Evolutionary conservation across 2,797 vertebrate species (phyloP).

Genomic region (Masticophis lateralis): DNA sequence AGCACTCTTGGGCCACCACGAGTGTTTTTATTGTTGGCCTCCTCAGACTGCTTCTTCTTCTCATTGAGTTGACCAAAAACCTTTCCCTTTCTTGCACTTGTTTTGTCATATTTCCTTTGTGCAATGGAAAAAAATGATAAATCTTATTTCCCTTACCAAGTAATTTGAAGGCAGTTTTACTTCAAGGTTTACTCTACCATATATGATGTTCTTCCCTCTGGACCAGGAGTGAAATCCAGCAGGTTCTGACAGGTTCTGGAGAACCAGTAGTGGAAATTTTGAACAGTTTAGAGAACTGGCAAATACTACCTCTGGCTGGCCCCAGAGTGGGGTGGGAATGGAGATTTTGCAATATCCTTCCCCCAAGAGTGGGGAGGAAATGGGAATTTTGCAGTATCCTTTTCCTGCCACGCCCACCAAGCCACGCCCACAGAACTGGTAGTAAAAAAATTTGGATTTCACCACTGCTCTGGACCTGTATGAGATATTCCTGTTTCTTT

Average conservation of each 20-base stretch:
- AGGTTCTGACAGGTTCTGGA: too few species aligned
- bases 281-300: too few species aligned
- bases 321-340: too few species aligned
- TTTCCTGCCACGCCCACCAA: too few species aligned
- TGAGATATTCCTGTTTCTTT: background rate
- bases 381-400: too few species aligned
- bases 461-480: background rate
- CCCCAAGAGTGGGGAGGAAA: too few species aligned
- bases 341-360: too few species aligned
- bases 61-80: background rate
- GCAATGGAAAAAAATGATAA: background rate
- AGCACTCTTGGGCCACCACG: background rate
- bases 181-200: background rate
- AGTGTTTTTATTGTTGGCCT: background rate
- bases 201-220: background rate
- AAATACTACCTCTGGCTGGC: too few species aligned
- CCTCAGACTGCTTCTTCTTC: background rate
- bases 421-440: too few species aligned
- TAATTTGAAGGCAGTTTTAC: background rate
- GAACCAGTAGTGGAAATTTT: too few species aligned
- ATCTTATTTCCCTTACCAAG: background rate
- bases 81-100: background rate
- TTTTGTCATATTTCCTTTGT: background rate
- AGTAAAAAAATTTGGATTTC: too few species aligned
- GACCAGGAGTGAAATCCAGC: background rate